Conservation (phyloP, 2,797 vertebrate species). For the Sebastes elongatus region DNA sequence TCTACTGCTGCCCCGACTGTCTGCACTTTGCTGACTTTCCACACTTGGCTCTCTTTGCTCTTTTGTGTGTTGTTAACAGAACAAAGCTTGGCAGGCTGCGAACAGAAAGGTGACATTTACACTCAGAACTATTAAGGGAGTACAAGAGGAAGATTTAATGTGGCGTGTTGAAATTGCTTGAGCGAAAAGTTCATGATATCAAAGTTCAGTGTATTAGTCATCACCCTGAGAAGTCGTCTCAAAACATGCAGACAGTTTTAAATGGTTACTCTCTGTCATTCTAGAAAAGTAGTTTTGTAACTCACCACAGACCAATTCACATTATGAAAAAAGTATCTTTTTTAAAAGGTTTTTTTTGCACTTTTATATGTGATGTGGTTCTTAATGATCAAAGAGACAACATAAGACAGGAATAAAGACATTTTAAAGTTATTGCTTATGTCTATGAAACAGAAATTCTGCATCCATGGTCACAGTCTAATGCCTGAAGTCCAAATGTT, state of each 20-base stretch:
- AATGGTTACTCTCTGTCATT: not conserved
- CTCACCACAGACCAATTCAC: not conserved
- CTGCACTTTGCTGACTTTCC: constrained; percentile 13
- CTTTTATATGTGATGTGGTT: no score
- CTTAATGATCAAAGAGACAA: not conserved
- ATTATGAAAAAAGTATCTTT: not conserved
- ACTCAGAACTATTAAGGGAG: not conserved
- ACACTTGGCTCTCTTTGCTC: not conserved
- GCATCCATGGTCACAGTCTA: not conserved
- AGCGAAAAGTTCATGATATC: not conserved
- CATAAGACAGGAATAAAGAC: not conserved
- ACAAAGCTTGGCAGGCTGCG: constrained; percentile 31
- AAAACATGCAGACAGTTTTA: not conserved
- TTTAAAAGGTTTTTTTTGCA: not conserved
- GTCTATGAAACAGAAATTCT: constrained; percentile 1
- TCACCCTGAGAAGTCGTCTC: constrained; percentile 3
- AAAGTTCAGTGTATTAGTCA: not conserved
- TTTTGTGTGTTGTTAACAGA: constrained; percentile 23
- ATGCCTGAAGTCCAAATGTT: constrained; percentile 10
- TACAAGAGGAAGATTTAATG: not conserved
- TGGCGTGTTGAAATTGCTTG: not conserved
- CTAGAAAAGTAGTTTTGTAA: not conserved
- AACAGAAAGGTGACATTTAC: constrained; percentile 33
- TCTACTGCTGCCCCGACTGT: constrained; percentile 7
- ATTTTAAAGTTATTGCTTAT: not conserved